phyloP scores from a whole-genome alignment of 2,888 invertebrate species.

The Melinaea menophilus region DNA sequence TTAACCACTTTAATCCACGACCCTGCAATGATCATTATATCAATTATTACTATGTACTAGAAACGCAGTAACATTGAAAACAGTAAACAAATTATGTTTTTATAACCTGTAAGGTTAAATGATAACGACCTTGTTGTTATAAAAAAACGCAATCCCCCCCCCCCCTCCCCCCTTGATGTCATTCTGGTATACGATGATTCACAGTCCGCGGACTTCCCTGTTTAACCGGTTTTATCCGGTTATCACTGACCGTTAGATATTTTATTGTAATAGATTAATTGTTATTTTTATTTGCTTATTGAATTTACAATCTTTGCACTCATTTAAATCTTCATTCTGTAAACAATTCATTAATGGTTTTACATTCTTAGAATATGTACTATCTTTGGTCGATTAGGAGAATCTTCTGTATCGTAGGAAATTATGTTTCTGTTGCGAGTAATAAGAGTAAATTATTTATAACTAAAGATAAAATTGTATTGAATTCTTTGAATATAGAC shows the following conservation, averaged over 20 bases:
- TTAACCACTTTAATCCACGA: conserved; percentile 25
- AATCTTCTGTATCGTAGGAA: neutral
- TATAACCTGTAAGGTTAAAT: conserved; percentile 41
- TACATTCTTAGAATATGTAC: neutral
- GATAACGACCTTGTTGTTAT: conserved; percentile 48
- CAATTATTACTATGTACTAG: conserved; percentile 45
- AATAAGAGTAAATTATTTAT: too few relatives aligned
- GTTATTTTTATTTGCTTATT: conserved; percentile 38
- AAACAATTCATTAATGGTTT: conserved; percentile 1
- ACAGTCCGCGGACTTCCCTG: conserved; percentile 46
- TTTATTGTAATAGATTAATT: conserved; percentile 37
- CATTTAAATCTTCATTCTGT: neutral
- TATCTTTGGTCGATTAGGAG: neutral
- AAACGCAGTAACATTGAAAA: conserved; percentile 43
- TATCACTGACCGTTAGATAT: conserved; percentile 57
- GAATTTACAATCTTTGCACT: neutral
- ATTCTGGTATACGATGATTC: conserved; percentile 54
- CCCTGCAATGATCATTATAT: conserved; percentile 45
- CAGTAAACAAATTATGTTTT: conserved; percentile 38
- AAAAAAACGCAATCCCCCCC: conserved; percentile 38
- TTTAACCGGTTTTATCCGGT: conserved; percentile 38
- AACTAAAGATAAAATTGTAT: too few relatives aligned
- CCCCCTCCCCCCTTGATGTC: conserved; percentile 42
- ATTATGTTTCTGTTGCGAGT: neutral
- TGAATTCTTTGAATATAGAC: too few relatives aligned